phyloP scores from a whole-genome alignment of 2,888 invertebrate genomes.

The Notodonta dromedarius region DNA sequence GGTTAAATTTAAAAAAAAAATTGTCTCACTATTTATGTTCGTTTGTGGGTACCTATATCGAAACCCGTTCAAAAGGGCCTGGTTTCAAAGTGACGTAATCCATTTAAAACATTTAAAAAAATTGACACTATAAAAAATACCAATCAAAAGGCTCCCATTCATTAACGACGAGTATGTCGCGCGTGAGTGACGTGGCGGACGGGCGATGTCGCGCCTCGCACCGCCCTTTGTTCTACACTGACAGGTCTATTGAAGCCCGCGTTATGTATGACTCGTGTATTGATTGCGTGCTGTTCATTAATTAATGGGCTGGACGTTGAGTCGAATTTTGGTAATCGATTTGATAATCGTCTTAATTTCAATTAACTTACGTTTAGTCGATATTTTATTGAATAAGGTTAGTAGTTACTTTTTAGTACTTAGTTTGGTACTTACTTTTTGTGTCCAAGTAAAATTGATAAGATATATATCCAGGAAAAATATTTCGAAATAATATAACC shows the following conservation, averaged over 20 bases:
- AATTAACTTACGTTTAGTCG: not conserved
- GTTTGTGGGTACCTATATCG: too few species aligned
- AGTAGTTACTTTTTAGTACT: too few species aligned
- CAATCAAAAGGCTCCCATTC: constrained; percentile 8
- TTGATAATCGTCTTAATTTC: constrained; percentile 24
- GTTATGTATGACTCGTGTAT: constrained; percentile 30
- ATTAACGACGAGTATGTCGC: constrained; percentile 19
- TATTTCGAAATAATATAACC: too few species aligned
- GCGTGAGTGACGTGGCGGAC: constrained; percentile 38
- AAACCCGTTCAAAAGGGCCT: too few species aligned
- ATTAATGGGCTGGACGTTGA: constrained; percentile 25
- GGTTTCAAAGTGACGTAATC: too few species aligned
- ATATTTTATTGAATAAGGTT: not conserved
- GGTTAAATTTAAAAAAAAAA: too few species aligned
- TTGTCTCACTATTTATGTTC: too few species aligned
- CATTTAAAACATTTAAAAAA: too few species aligned
- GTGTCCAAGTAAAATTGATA: too few species aligned
- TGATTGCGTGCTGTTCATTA: constrained; percentile 23
- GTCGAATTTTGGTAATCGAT: constrained; percentile 26
- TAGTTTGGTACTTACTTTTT: too few species aligned
- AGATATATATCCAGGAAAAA: too few species aligned
- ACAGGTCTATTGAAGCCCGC: constrained; percentile 33
- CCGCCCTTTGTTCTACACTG: constrained; percentile 33
- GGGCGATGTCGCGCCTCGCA: constrained; percentile 35
- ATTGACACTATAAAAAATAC: not conserved